Conservation (phyloP, 2,888 invertebrate species). For the Didymodactylos carnosus region DNA sequence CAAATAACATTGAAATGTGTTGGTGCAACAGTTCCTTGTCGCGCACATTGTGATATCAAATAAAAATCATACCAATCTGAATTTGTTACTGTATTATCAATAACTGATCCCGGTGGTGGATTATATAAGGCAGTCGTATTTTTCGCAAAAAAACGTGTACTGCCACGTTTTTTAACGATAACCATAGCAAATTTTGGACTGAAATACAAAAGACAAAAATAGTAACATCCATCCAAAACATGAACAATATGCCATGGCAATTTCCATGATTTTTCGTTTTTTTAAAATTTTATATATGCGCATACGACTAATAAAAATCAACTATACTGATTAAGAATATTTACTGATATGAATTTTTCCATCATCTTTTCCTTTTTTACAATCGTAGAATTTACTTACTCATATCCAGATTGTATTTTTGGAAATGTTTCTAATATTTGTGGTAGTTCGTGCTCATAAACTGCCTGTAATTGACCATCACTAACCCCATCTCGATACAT, state of each 20-base stretch:
- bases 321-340: slow-evolving; percentile 20
- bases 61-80: slow-evolving; percentile 58
- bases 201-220: too few relatives aligned
- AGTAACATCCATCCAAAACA: too few relatives aligned
- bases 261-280: too few relatives aligned
- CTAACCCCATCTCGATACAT: slow-evolving; percentile 68
- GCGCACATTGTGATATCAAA: slow-evolving; percentile 62
- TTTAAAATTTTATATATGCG: too few relatives aligned
- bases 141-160: slow-evolving; percentile 51
- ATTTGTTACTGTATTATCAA: slow-evolving; percentile 59
- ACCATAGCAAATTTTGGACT: slow-evolving; percentile 51
- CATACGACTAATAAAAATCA: too few relatives aligned
- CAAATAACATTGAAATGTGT: slow-evolving; percentile 68
- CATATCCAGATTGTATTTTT: slow-evolving; percentile 4
- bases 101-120: slow-evolving; percentile 64
- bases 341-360: too few relatives aligned
- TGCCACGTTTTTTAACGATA: slow-evolving; percentile 76
- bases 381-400: too few relatives aligned
- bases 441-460: slow-evolving; percentile 26
- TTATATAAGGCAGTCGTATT: slow-evolving; percentile 26
- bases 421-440: slow-evolving; percentile 21
- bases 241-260: too few relatives aligned
- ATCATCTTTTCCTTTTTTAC: too few relatives aligned
- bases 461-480: slow-evolving; percentile 30
- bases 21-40: slow-evolving; percentile 72